These are phyloP conservation scores for Dromas ardeola DNA, from an alignment of 2,113 vertebrate species.

Conservation along the genomic window DNA sequence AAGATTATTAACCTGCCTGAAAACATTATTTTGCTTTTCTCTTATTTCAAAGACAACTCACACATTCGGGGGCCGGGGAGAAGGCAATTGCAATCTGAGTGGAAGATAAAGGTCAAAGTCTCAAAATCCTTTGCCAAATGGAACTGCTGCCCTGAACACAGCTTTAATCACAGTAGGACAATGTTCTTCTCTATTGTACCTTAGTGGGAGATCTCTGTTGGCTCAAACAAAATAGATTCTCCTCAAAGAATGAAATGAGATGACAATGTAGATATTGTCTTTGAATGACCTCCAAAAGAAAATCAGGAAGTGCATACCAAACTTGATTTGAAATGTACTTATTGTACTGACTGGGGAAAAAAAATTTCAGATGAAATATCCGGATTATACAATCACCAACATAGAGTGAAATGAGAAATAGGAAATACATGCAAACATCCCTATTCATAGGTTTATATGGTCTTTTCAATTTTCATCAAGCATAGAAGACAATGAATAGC, in stretches of 20 bases:
- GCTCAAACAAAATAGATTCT: conserved; percentile 61
- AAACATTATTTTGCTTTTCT: not conserved
- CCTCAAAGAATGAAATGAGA: conserved; percentile 69
- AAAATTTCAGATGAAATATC: conserved; percentile 24
- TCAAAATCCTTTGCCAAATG: conserved; percentile 43
- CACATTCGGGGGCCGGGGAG: accelerated
- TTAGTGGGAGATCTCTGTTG: conserved; percentile 56
- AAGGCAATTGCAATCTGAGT: not conserved
- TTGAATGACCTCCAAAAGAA: conserved; percentile 71
- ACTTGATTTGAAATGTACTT: conserved; percentile 66
- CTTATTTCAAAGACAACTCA: not conserved
- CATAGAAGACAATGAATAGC: conserved; percentile 40
- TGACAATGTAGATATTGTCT: conserved; percentile 65
- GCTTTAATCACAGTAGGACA: conserved; percentile 49
- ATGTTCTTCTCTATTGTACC: conserved; percentile 46
- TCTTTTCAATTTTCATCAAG: conserved; percentile 58
- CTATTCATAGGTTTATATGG: not conserved
- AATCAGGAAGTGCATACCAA: conserved; percentile 71
- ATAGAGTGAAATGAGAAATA: not conserved
- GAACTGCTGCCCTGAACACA: conserved; percentile 1
- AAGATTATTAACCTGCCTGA: not conserved
- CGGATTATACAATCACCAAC: conserved; percentile 16
- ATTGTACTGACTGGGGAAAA: conserved; percentile 29
- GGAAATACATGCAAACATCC: conserved; percentile 11
- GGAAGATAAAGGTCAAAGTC: conserved; percentile 15